phyloP scores from a whole-genome alignment of 2,113 vertebrate genomes.

The Oryzias curvinotus region DNA sequence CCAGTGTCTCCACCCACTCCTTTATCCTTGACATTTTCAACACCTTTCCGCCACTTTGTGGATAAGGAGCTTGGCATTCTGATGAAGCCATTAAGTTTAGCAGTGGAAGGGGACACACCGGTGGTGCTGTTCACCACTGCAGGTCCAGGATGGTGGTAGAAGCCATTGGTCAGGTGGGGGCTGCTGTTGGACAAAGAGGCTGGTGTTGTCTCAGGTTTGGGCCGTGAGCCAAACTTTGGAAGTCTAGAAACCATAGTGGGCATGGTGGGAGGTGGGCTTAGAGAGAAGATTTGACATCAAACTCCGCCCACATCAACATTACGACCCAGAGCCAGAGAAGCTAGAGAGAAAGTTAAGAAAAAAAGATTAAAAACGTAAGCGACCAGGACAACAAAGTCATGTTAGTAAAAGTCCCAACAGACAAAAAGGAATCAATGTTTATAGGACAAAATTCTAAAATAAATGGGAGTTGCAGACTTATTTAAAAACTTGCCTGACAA shows the following conservation, averaged over 20 bases:
- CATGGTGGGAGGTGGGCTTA: conserved; percentile 60
- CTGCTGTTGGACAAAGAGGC: background rate
- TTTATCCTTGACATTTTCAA: conserved; percentile 58
- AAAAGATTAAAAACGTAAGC: background rate
- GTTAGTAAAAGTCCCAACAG: no score
- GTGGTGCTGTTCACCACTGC: conserved; percentile 19
- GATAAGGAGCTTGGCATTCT: conserved; percentile 72
- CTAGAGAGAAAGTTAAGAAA: conserved; percentile 8
- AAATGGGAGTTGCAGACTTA: no score
- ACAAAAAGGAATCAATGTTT: no score
- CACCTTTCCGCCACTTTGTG: conserved; percentile 82
- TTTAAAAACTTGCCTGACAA: no score
- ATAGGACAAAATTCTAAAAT: no score
- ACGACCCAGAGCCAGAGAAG: conserved; percentile 31
- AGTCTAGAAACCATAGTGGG: conserved; percentile 89
- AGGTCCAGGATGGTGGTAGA: conserved; percentile 55
- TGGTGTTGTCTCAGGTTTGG: conserved; percentile 44
- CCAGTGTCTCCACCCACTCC: conserved; percentile 57
- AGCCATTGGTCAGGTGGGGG: conserved; percentile 61
- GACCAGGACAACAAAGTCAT: background rate
- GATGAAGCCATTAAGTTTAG: conserved; percentile 79
- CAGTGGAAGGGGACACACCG: background rate
- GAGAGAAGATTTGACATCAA: conserved; percentile 87
- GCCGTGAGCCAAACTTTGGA: conserved; percentile 86
- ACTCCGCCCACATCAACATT: conserved; percentile 77